These are phyloP conservation scores for Muschampia staudingeri DNA, from an alignment of 2,888 invertebrate species.

Conservation along the genomic window DNA sequence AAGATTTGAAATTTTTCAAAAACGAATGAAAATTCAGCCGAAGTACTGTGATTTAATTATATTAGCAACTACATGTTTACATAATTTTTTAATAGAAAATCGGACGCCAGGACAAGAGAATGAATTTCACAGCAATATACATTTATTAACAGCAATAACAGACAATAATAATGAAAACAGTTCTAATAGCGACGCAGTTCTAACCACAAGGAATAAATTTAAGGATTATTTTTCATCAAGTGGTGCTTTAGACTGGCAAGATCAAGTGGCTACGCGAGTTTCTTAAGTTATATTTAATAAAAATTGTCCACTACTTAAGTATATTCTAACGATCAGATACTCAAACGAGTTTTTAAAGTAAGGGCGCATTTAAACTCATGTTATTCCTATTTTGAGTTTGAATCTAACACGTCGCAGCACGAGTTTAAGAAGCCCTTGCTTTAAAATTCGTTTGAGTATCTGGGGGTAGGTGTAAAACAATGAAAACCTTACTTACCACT, in stretches of 20 bases:
- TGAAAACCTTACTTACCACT: slow-evolving; percentile 8
- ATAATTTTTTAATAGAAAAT: background rate
- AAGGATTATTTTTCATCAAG: background rate
- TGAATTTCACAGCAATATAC: slow-evolving; percentile 8
- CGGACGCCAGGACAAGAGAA: slow-evolving; percentile 8
- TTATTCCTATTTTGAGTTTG: slow-evolving; percentile 8
- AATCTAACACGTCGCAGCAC: slow-evolving; percentile 8
- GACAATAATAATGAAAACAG: slow-evolving; percentile 8
- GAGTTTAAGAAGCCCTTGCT: slow-evolving; percentile 8
- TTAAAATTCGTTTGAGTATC: slow-evolving; percentile 8
- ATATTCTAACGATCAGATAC: slow-evolving; percentile 8
- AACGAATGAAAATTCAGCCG: background rate
- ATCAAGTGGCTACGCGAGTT: background rate
- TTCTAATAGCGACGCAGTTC: slow-evolving; percentile 8
- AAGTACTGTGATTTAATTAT: background rate
- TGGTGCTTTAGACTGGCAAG: background rate
- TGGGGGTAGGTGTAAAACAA: slow-evolving; percentile 8
- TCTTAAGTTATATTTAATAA: slow-evolving; percentile 8
- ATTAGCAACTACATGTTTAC: background rate
- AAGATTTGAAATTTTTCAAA: slow-evolving; percentile 6
- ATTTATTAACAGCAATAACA: slow-evolving; percentile 8
- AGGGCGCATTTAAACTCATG: slow-evolving; percentile 8
- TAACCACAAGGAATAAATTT: slow-evolving; percentile 1
- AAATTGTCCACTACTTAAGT: slow-evolving; percentile 8
- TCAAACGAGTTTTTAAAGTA: slow-evolving; percentile 8